A percentile compares a stretch with the other conserved stretches of the same genome.
Conservation (phyloP, 2,113 vertebrate genomes). For the Zingel zingel region DNA sequence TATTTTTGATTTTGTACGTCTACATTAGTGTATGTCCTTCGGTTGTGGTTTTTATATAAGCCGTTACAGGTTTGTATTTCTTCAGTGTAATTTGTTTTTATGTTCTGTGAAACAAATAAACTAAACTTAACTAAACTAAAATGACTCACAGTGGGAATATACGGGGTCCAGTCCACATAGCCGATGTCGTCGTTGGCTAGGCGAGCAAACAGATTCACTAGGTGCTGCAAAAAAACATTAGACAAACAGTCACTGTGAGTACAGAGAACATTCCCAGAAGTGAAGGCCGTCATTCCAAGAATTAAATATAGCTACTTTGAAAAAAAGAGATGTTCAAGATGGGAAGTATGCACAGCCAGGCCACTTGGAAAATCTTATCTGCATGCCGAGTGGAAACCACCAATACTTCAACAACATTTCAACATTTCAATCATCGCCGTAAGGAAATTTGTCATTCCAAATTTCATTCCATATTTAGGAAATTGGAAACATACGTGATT, state of each 20-base stretch:
- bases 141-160: conserved; percentile 91
- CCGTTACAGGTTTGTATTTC: too few species aligned
- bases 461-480: conserved; percentile 29
- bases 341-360: conserved; percentile 27
- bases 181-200: conserved; percentile 95
- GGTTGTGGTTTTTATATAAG: too few species aligned
- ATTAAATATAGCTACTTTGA: conserved; percentile 29
- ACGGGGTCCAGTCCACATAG: conserved; percentile 94
- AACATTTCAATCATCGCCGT: conserved; percentile 37
- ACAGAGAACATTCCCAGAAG: conserved; percentile 44
- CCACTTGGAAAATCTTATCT: conserved; percentile 58
- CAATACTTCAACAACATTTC: conserved; percentile 29
- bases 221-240: conserved; percentile 82
- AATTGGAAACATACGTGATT: conserved; percentile 23
- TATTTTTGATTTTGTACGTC: too few species aligned
- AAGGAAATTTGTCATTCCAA: conserved; percentile 46
- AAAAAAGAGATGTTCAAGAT: conserved; percentile 20
- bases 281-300: conserved; percentile 35
- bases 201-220: conserved; percentile 95
- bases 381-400: conserved; percentile 37
- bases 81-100: too few species aligned
- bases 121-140: too few species aligned
- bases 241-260: conserved; percentile 39
- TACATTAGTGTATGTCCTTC: too few species aligned
- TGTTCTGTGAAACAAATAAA: too few species aligned